Percentiles rank a stretch among this genome's conserved stretches.
phyloP scores from a whole-genome alignment of 2,888 invertebrate genomes.

The Ditula angustiorana region DNA sequence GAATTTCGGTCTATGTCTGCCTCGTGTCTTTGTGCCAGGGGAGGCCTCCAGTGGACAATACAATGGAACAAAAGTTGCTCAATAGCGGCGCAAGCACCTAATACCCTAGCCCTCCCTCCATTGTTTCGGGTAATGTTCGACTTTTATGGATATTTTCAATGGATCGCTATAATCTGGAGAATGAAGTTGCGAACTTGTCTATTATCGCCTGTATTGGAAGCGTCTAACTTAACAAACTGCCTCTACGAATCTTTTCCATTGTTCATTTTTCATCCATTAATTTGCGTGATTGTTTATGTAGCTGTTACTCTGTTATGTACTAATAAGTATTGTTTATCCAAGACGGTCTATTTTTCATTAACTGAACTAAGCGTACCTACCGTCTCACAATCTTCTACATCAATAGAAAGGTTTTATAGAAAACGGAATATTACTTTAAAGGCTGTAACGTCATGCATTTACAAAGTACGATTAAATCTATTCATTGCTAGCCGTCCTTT shows the following conservation, averaged over 20 bases:
- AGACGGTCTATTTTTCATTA: background rate
- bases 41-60: conserved; percentile 79
- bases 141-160: conserved; percentile 86
- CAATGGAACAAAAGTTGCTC: conserved; percentile 85
- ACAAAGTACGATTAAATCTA: conserved; percentile 35
- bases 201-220: conserved; percentile 52
- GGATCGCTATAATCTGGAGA: conserved; percentile 82
- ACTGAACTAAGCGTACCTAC: background rate
- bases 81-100: conserved; percentile 83
- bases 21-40: conserved; percentile 78
- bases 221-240: conserved; percentile 32
- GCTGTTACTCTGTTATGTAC: background rate
- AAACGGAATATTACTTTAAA: background rate
- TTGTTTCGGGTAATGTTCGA: conserved; percentile 85
- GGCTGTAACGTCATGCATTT: conserved; percentile 11
- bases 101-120: conserved; percentile 81
- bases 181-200: conserved; percentile 75
- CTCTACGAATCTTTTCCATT: conserved; percentile 33
- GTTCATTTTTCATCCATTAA: conserved; percentile 33
- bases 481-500: conserved; percentile 25
- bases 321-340: background rate
- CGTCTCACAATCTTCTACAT: background rate
- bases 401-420: background rate
- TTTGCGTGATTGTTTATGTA: conserved; percentile 24
- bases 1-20: conserved; percentile 85